Percentiles rank a stretch among this genome's conserved stretches.
Evolutionary conservation across 2,888 invertebrate species (phyloP).

Genomic region (Automeris io): DNA sequence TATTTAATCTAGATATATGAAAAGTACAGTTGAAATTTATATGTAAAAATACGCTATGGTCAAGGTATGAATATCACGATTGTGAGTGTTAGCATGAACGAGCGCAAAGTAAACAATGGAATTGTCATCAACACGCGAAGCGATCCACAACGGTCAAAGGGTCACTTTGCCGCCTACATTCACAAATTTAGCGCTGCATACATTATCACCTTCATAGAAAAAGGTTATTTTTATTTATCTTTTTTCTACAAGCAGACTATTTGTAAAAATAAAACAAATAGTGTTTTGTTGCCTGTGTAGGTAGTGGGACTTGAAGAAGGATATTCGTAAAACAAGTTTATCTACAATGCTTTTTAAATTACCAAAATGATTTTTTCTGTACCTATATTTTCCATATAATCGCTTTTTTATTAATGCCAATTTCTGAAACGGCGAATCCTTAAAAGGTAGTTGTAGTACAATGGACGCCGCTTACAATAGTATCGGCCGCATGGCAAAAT

Average conservation of each 20-base stretch:
- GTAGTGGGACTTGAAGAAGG: constrained; percentile 11
- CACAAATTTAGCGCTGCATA: constrained; percentile 1
- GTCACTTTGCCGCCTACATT: constrained; percentile 8
- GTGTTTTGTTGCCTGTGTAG: neutral
- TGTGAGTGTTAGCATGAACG: constrained; percentile 16
- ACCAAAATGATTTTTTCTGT: constrained; percentile 48
- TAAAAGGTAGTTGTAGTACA: constrained; percentile 55
- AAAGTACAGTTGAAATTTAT: neutral
- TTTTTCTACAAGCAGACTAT: too few species aligned
- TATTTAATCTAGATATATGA: too few species aligned
- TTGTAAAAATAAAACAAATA: neutral
- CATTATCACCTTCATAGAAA: constrained; percentile 12
- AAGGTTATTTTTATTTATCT: constrained; percentile 6
- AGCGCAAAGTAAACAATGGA: constrained; percentile 11
- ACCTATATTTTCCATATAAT: constrained; percentile 54
- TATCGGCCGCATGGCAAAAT: constrained; percentile 54
- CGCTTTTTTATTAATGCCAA: constrained; percentile 54
- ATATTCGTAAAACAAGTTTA: constrained; percentile 13
- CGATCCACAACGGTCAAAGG: constrained; percentile 12
- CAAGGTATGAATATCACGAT: constrained; percentile 12
- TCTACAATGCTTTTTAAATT: constrained; percentile 24
- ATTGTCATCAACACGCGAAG: constrained; percentile 2
- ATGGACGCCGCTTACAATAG: constrained; percentile 62
- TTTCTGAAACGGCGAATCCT: constrained; percentile 51
- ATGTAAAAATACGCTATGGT: neutral